Base-by-base conservation (phyloP, 2,113 vertebrate species). In the Scatophagus argus region DNA sequence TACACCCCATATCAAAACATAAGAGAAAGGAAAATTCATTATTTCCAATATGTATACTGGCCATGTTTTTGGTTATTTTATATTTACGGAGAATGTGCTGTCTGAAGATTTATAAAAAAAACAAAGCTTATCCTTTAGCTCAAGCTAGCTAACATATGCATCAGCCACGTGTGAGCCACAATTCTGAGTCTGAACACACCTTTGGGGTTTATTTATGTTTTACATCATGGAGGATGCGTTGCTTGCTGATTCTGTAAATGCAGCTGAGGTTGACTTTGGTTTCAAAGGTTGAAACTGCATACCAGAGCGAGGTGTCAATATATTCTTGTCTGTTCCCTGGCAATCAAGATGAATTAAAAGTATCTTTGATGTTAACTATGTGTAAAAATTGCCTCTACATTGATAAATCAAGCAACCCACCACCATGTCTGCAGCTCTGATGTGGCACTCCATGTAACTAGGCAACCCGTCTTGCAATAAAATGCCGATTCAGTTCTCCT, bases 241-340 rank as follows among this genome's bases (percentile, higher is more conserved):
- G 60, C 12, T 49, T 29, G 8, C 8, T 70, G 69, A 64, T 55
- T 77, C 32, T 68, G 55, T 64, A 16, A 59, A 13, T 56, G 70
- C 38, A 46, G 44, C 23, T 49, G 43, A 67, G 32, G 54, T 77
- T 69, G 34, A 59, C 62, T 76, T 62, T 41, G 19, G 43, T 72
- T 69, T 65, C 51, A 55, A 47, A 51, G 23, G 44, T 31, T 58
- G 43, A 62, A 73, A 66, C 83, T 86, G 70, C 47, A 61, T 74
- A 61, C 74, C 67, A 77, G 77, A 31, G 1, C 2, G 32, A 71
- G 32, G 56, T 58, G 31, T 19, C 6, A 38, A 68, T 67, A 47
- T 32, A 38, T 38, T 69, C 13, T 49, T 43, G 19, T 62, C 12
- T 54, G 38, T 65, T n/a, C n/a, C n/a, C 39, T 65, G 16, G n/a